Evolutionary conservation across 2,797 vertebrate species (phyloP).

Genomic region (Poliocrania exsul): DNA sequence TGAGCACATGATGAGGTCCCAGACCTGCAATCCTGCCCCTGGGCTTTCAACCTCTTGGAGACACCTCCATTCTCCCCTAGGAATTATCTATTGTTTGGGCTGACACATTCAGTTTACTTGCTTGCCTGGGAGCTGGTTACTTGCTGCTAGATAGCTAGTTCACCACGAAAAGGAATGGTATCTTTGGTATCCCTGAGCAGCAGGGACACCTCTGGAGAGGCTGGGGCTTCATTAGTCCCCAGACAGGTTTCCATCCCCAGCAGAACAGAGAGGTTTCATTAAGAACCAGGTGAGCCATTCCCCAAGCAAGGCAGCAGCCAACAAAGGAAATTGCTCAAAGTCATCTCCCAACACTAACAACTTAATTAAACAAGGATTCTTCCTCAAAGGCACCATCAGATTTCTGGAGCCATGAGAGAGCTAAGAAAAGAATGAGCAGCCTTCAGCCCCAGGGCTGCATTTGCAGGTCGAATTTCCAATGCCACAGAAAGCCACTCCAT

Average conservation of each 20-base stretch:
- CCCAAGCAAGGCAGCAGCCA: neutral
- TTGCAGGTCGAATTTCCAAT: neutral
- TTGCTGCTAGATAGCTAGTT: neutral
- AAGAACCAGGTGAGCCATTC: neutral
- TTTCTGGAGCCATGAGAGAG: neutral
- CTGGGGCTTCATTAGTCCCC: neutral
- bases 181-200: neutral
- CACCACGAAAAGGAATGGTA: neutral
- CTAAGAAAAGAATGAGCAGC: neutral
- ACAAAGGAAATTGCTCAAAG: slow-evolving; percentile 27
- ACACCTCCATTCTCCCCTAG: neutral
- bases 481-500: neutral
- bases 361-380: slow-evolving; percentile 6
- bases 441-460: neutral
- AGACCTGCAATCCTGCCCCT: neutral
- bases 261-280: slow-evolving; percentile 7
- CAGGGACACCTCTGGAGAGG: neutral
- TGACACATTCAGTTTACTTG: neutral
- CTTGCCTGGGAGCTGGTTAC: neutral
- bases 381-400: slow-evolving; percentile 19
- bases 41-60: neutral
- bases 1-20: fast-evolving
- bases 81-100: neutral
- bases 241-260: neutral
- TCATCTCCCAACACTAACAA: neutral